Evolutionary conservation across 2,888 invertebrate species (phyloP), one percentile per base, ranked within the genome.

Genomic region (Myopa tessellatipennis): DNA sequence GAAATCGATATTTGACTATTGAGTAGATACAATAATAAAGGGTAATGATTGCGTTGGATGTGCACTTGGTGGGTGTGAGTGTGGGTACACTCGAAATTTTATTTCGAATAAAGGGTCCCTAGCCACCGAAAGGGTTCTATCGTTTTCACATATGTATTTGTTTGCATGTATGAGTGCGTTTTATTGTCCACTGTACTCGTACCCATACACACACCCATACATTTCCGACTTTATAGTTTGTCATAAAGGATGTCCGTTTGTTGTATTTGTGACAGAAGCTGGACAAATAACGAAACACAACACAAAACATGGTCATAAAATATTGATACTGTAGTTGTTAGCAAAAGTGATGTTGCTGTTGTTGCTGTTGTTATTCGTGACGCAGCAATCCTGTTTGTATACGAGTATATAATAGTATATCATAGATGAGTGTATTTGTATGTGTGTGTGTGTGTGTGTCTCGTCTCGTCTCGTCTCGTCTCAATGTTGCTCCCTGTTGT

Each of bases 191-290:
- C 1, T 55, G n/a, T 6, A 55, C 14, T 12, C 14, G n/a, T 12
- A 55, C 3, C 14, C 55, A 55, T 6, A 55, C 55, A 55, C 16
- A 55, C 55, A 55, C 16, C 1, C 45, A 3, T 65, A 65, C 18
- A 61, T 61, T 63, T 26, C 61, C 10, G 26, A 26, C 73, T 73
- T 73, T 73, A 73, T 73, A 65, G 55, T 38, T 73, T 74, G 74
- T 74, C 74, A 63, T 38, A 50, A 74, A 74, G 74, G 65, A 74
- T 74, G 52, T 74, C 74, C 74, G 74, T 65, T 74, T 52, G 45
- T 16, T 74, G 65, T 65, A 74, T 65, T 45, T 74, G 63, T 65
- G 74, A 74, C 65, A 65, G 63, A 36, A 38, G 34, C 52, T 36
- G n/a, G 65, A 65, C 74, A 74, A 74, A 74, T 52, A 74, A 74